phyloP scores from a whole-genome alignment of 1,140 invertebrate genomes.

The Gonatopus flavifemur region DNA sequence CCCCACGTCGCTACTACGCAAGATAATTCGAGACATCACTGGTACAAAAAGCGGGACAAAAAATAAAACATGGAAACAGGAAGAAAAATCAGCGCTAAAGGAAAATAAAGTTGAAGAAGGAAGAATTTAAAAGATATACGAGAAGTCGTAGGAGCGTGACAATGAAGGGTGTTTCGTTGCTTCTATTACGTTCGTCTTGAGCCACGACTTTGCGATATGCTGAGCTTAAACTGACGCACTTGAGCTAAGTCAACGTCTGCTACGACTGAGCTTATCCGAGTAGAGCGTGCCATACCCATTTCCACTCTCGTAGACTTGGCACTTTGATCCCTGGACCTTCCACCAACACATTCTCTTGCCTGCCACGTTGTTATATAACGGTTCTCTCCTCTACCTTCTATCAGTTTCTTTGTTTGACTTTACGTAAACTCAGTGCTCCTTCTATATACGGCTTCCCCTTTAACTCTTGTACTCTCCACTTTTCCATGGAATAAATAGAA shows the following conservation, averaged over 20 bases:
- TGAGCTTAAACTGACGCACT: conserved; percentile 34
- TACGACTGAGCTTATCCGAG: conserved; percentile 5
- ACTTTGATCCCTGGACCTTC: background rate
- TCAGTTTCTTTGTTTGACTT: too few relatives aligned
- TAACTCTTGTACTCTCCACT: too few relatives aligned
- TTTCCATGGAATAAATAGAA: too few relatives aligned
- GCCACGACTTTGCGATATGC: conserved; percentile 22
- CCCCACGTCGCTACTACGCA: too few relatives aligned
- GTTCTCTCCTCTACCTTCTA: background rate
- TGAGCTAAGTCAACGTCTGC: conserved; percentile 24
- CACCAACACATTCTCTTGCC: background rate
- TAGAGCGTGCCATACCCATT: background rate
- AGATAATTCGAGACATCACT: too few relatives aligned
- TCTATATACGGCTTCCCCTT: too few relatives aligned
- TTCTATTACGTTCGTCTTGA: conserved; percentile 5
- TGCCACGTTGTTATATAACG: background rate
- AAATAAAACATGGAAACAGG: background rate
- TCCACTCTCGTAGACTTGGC: background rate
- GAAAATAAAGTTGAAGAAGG: background rate
- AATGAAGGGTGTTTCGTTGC: conserved; percentile 16
- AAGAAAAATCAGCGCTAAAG: background rate
- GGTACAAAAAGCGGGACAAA: background rate
- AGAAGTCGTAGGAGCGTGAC: conserved; percentile 1
- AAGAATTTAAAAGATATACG: too few relatives aligned
- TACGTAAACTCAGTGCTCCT: too few relatives aligned